phyloP scores from a whole-genome alignment of 2,888 invertebrate genomes.

The Monopis laevigella region DNA sequence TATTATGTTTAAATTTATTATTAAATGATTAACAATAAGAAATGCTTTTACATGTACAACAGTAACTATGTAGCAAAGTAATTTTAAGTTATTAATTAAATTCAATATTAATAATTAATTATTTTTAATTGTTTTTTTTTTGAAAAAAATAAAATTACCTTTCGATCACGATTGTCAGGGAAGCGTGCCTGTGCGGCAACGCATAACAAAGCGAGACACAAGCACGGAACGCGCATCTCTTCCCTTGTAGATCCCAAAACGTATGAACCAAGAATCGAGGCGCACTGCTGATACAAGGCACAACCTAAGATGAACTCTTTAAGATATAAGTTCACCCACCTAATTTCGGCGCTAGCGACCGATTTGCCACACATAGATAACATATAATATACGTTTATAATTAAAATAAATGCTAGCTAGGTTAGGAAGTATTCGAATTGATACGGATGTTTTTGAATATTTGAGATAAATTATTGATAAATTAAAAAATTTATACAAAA shows the following conservation, averaged over 20 bases:
- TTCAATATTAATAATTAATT: too few relatives aligned
- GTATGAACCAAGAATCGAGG: conserved; percentile 15
- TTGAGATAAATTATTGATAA: not conserved
- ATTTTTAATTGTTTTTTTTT: too few relatives aligned
- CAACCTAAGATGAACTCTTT: conserved; percentile 48
- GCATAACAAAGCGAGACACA: conserved; percentile 13
- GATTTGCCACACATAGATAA: conserved; percentile 24
- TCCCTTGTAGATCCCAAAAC: not conserved
- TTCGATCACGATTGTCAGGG: too few relatives aligned
- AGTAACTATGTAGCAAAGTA: too few relatives aligned
- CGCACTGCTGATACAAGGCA: conserved; percentile 50
- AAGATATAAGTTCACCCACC: conserved; percentile 62
- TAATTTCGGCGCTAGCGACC: conserved; percentile 51
- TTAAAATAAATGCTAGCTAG: too few relatives aligned
- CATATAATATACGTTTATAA: too few relatives aligned
- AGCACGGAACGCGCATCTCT: conserved; percentile 5
- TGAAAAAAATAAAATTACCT: too few relatives aligned
- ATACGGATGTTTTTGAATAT: conserved; percentile 7
- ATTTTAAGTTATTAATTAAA: too few relatives aligned
- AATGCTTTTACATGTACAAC: too few relatives aligned
- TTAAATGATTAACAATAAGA: too few relatives aligned
- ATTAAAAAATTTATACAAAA: too few relatives aligned
- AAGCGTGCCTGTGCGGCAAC: conserved; percentile 9
- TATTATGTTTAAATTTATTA: too few relatives aligned
- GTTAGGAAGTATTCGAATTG: conserved; percentile 32